phyloP scores from a whole-genome alignment of 2,113 vertebrate genomes.

The Nothocercus nigrocapillus region DNA sequence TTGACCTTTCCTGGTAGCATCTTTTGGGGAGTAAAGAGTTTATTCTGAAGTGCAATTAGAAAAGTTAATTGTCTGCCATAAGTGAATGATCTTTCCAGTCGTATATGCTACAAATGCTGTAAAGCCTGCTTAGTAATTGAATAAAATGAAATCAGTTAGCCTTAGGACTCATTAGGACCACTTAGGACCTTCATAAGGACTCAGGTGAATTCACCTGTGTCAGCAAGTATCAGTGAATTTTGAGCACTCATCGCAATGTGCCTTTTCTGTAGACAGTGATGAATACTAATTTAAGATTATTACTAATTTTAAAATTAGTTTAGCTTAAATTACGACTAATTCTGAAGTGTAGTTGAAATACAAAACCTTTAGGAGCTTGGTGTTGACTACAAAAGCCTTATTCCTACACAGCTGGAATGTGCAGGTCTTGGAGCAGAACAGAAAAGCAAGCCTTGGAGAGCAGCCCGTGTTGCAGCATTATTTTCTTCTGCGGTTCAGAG shows the following conservation, averaged over 20 bases:
- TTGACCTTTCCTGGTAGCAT: neutral
- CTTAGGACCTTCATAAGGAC: neutral
- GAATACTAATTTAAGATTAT: neutral
- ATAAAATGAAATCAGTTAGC: neutral
- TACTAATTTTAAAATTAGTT: neutral
- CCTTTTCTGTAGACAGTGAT: neutral
- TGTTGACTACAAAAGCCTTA: neutral
- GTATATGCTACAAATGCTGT: neutral
- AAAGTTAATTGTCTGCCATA: neutral
- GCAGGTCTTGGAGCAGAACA: neutral
- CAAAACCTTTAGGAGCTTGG: neutral
- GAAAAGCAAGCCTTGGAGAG: neutral
- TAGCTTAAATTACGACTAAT: neutral
- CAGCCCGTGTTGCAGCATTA: neutral
- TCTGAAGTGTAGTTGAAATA: neutral
- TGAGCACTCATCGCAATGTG: neutral
- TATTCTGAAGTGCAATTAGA: neutral
- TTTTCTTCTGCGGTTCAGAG: neutral
- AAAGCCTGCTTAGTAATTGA: neutral
- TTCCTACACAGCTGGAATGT: neutral
- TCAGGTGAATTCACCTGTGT: neutral
- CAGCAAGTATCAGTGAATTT: neutral
- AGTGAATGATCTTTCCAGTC: neutral
- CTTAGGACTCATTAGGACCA: no score
- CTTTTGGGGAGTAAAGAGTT: neutral